Evolutionary conservation across 2,888 invertebrate species (phyloP).

Genomic region (Mimachlamys varia): DNA sequence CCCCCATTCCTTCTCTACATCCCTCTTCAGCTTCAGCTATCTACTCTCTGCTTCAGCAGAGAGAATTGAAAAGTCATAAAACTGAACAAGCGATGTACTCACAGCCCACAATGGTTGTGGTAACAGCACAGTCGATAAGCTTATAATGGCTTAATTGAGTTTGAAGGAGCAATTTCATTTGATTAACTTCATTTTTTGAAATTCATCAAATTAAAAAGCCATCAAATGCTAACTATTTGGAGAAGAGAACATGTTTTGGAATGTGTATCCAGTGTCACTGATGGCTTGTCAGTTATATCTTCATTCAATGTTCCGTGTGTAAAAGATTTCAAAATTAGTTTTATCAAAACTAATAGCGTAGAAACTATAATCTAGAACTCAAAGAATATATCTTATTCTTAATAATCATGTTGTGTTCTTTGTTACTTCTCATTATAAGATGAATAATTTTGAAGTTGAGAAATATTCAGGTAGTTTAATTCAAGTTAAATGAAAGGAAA

Average conservation of each 20-base stretch:
- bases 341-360: not conserved
- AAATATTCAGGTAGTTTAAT: too few species aligned
- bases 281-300: not conserved
- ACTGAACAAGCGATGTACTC: conserved; percentile 21
- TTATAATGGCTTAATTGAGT: conserved; percentile 30
- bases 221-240: not conserved
- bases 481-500: too few species aligned
- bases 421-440: too few species aligned
- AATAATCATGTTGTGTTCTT: not conserved
- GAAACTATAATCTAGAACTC: too few species aligned
- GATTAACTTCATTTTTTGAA: conserved; percentile 34
- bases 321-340: not conserved
- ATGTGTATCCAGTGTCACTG: not conserved
- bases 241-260: not conserved
- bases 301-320: not conserved
- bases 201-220: conserved; percentile 23
- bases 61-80: conserved; percentile 33
- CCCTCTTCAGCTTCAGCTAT: not conserved
- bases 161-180: conserved; percentile 24
- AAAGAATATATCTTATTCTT: not conserved
- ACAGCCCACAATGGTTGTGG: not conserved
- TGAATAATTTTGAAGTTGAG: too few species aligned
- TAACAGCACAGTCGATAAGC: conserved; percentile 29
- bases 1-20: not conserved
- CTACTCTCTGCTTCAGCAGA: not conserved